These are phyloP conservation scores for Archegozetes longisetosus DNA, from an alignment of 1,140 invertebrate species.

Conservation along the genomic window DNA sequence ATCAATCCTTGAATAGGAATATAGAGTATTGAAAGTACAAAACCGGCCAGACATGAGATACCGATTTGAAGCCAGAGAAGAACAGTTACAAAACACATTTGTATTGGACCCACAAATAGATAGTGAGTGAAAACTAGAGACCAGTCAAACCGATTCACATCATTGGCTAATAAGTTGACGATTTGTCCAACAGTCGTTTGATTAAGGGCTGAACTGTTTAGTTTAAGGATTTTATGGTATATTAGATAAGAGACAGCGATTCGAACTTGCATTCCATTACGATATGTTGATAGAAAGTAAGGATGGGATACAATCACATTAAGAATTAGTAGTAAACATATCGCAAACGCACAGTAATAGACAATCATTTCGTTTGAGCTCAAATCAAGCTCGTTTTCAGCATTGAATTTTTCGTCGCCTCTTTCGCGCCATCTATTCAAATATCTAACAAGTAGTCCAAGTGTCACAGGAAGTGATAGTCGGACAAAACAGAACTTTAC, in stretches of 20 bases:
- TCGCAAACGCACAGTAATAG: too few species aligned
- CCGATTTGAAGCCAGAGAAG: slow-evolving; percentile 59
- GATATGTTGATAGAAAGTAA: slow-evolving; percentile 1
- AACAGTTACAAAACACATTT: slow-evolving; percentile 45
- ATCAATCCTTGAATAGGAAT: slow-evolving; percentile 65
- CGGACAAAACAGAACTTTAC: too few species aligned
- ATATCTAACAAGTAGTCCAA: too few species aligned
- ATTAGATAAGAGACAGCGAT: slow-evolving; percentile 36
- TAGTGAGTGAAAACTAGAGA: slow-evolving; percentile 31
- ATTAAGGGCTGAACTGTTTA: slow-evolving; percentile 42
- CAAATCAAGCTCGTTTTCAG: too few species aligned
- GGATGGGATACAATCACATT: too few species aligned
- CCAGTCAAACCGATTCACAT: slow-evolving; percentile 38
- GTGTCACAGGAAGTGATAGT: too few species aligned
- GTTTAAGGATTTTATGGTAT: slow-evolving; percentile 35
- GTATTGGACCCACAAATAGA: slow-evolving; percentile 48
- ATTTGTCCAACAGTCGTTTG: slow-evolving; percentile 65
- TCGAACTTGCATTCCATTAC: slow-evolving; percentile 30
- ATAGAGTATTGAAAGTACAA: slow-evolving; percentile 54
- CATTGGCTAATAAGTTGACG: slow-evolving; percentile 81
- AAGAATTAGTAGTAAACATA: too few species aligned
- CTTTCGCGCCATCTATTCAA: too few species aligned
- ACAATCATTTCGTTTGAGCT: too few species aligned
- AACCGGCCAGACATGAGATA: slow-evolving; percentile 53
- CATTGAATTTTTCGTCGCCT: too few species aligned